Evolutionary conservation across 2,113 vertebrate genomes (phyloP).

Genomic region (Protobothrops mucrosquamatus): DNA sequence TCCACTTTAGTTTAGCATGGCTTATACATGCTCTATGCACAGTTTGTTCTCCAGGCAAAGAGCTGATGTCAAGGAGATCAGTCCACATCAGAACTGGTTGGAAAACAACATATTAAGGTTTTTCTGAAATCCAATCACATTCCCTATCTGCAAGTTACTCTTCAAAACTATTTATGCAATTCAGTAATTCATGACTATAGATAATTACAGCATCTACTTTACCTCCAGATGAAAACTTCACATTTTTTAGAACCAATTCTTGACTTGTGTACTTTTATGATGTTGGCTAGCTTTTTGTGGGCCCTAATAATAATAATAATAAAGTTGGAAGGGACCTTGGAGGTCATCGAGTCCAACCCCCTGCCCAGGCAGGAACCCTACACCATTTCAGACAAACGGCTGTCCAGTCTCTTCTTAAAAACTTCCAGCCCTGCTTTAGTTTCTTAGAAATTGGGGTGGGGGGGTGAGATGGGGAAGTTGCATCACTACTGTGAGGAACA

Average conservation of each 20-base stretch:
- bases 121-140: background rate
- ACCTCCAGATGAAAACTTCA: background rate
- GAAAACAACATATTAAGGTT: background rate
- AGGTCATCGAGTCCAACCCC: too few species aligned
- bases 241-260: background rate
- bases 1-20: background rate
- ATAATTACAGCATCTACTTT: background rate
- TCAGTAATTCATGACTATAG: background rate
- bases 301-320: too few species aligned
- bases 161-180: too few species aligned
- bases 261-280: background rate
- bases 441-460: background rate
- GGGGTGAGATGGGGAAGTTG: background rate
- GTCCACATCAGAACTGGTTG: background rate
- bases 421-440: background rate
- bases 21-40: background rate
- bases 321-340: too few species aligned
- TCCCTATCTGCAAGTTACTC: background rate
- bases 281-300: background rate
- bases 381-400: too few species aligned
- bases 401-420: too few species aligned
- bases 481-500: background rate
- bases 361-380: too few species aligned
- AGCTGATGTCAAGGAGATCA: background rate
- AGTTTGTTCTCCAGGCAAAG: background rate